Percentiles rank a stretch among this genome's conserved stretches.
These are phyloP conservation scores for Marmota monax DNA, from an alignment of 2,113 vertebrate genomes.

Conservation along the genomic window DNA sequence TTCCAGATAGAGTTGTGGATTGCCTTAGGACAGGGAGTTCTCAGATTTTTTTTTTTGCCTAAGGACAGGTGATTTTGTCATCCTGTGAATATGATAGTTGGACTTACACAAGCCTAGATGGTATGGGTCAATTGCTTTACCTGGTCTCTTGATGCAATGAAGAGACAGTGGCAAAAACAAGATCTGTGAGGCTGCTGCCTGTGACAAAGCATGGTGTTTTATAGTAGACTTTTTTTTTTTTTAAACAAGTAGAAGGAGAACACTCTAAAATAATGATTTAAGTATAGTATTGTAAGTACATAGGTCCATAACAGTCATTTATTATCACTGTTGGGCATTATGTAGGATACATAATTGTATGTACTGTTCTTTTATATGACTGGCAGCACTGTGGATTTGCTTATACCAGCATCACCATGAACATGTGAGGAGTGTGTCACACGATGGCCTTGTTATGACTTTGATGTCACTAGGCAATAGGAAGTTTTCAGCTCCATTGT, in stretches of 20 bases:
- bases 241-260: neutral
- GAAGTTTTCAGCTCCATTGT: neutral
- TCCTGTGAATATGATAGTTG: neutral
- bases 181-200: too few relatives aligned
- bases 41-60: neutral
- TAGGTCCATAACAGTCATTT: neutral
- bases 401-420: neutral
- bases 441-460: neutral
- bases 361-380: neutral
- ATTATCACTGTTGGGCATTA: neutral
- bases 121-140: neutral
- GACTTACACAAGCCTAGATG: neutral
- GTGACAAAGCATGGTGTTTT: neutral
- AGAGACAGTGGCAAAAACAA: neutral
- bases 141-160: neutral
- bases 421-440: neutral
- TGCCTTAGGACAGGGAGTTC: neutral
- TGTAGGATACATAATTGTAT: neutral
- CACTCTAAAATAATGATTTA: neutral
- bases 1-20: neutral
- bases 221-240: neutral
- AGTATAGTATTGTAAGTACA: neutral
- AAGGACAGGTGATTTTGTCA: neutral
- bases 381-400: too few relatives aligned
- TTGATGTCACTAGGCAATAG: neutral